phyloP scores from a whole-genome alignment of 2,797 vertebrate species.

The Bovichtus variegatus region DNA sequence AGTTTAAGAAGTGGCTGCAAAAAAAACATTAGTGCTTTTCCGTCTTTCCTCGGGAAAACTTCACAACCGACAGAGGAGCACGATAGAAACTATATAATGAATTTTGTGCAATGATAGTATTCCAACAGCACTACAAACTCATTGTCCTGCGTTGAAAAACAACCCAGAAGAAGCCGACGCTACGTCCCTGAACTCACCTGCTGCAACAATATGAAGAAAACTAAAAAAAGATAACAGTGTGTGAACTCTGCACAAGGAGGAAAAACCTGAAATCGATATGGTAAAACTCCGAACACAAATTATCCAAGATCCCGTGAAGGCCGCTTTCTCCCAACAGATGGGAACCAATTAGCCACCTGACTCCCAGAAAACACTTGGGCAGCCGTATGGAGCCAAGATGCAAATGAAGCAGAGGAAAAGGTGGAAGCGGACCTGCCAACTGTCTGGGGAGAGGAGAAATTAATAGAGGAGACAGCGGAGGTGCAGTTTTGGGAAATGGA shows the following conservation, averaged over 20 bases:
- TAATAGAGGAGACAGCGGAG: constrained; percentile 63
- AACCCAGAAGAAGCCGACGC: neutral
- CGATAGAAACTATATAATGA: neutral
- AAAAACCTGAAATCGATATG: constrained; percentile 50
- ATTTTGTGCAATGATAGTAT: neutral
- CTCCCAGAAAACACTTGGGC: constrained; percentile 78
- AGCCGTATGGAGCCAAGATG: constrained; percentile 72
- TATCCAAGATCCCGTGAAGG: constrained; percentile 58
- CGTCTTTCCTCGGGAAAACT: neutral
- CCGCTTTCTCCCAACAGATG: constrained; percentile 78
- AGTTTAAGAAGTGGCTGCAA: neutral
- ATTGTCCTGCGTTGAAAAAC: neutral
- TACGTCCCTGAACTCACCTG: neutral
- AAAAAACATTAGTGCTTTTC: neutral
- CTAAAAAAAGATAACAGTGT: constrained; percentile 3
- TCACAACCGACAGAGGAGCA: neutral
- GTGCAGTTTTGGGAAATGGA: constrained; percentile 36
- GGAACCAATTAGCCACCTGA: constrained; percentile 83
- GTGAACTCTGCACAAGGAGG: neutral
- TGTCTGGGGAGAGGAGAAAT: constrained; percentile 66
- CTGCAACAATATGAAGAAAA: neutral
- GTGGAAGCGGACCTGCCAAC: constrained; percentile 55
- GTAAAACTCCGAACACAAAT: constrained; percentile 69
- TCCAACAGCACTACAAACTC: neutral
- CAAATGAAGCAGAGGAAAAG: constrained; percentile 74